A percentile compares a stretch with the other conserved stretches of the same genome.
Evolutionary conservation across 2,113 vertebrate genomes (phyloP).

Genomic region (Ciconia boyciana): DNA sequence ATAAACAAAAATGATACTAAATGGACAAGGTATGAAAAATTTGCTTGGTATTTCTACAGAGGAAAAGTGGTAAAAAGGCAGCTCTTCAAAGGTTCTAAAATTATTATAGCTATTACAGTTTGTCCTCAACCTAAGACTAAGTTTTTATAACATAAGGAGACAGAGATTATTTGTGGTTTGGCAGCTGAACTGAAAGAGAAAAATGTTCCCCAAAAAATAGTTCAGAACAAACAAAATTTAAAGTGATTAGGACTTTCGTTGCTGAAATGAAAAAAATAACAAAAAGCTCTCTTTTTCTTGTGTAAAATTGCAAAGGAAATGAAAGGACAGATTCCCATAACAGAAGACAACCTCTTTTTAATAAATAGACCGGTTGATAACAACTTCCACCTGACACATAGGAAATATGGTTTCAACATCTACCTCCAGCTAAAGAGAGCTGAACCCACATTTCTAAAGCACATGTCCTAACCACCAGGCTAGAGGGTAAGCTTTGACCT

Average conservation of each 20-base stretch:
- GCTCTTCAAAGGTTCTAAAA: background rate
- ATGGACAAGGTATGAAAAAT: background rate
- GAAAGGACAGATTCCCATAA: background rate
- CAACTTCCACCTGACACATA: background rate
- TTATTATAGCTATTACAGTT: background rate
- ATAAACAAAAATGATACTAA: background rate
- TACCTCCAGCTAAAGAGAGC: background rate
- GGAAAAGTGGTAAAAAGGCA: background rate
- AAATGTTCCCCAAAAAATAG: background rate
- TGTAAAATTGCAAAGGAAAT: background rate
- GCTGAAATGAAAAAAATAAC: background rate
- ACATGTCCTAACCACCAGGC: background rate
- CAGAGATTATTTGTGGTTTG: conserved; percentile 1
- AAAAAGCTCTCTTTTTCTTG: background rate
- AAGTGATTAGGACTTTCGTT: background rate
- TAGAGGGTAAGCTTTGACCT: background rate
- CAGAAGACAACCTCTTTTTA: background rate
- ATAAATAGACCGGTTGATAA: background rate
- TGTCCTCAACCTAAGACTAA: background rate
- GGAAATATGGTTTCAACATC: background rate
- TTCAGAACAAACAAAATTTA: background rate
- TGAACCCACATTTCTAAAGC: background rate
- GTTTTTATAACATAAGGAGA: background rate
- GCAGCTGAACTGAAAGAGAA: background rate
- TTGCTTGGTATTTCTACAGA: background rate